Evolutionary conservation across 2,888 invertebrate species (phyloP), one percentile per base, ranked within the genome.

Genomic region (Ligdia adustata): DNA sequence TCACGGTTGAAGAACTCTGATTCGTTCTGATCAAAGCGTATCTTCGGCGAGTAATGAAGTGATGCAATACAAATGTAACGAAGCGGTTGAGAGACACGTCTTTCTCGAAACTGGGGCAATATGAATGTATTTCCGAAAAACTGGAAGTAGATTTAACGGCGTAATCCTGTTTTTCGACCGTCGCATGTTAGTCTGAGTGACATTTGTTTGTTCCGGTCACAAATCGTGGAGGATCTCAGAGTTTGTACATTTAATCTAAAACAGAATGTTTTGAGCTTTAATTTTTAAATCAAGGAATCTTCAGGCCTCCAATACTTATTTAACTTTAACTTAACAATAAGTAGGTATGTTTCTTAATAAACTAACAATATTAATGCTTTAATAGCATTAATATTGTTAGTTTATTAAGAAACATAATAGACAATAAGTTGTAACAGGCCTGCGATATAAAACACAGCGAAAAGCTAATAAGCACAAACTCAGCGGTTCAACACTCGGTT

Each of bases 101-200:
- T 60, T 60, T 60, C 57, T 60, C 43, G 40, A 66, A 75, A 76
- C 69, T 76, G 62, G 75, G 69, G 56, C 74, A 75, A 64, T 68
- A 60, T 56, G 71, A 77, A 75, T 69, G 69, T 68, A 52, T 69
- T 69, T 64, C 65, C 57, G 62, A 67, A 66, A 65, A 69, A 69
- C 64, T 68, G 66, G 68, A 66, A 68, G 72, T 75, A 62, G 65
- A 69, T 72, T 66, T 79, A 77, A 77, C 77, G 75, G 79, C 71
- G 55, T 61, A 59, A 46, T 57, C 52, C 59, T 58, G 64, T 62
- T 62, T 70, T 70, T 64, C 56, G 55, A 59, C 64, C 66, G 64
- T 64, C 57, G 47, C 54, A 53, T 56, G 38, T 32, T 32, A 33
- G 27, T 29, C 31, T n/a, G 33, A 50, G 59, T 51, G 60, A 52